phyloP scores from a whole-genome alignment of 1,140 invertebrate genomes.

The Asobara japonica region DNA sequence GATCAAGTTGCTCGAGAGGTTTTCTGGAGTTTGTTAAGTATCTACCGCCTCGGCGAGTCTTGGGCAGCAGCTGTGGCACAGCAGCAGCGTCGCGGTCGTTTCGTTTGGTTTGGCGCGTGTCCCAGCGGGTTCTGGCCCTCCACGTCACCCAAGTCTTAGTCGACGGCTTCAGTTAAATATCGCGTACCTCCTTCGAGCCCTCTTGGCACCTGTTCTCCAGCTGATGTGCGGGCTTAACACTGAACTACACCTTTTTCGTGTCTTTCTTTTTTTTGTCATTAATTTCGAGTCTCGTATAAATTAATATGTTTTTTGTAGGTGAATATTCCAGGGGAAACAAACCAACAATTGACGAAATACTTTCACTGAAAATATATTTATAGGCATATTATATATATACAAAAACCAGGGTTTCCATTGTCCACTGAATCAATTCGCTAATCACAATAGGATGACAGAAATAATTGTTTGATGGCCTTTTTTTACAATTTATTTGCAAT shows the following conservation, averaged over 20 bases:
- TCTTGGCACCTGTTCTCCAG: constrained; percentile 63
- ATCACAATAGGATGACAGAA: too few species aligned
- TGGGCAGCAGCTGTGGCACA: constrained; percentile 13
- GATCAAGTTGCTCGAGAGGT: not conserved
- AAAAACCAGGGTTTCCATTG: too few species aligned
- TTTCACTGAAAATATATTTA: too few species aligned
- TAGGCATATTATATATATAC: too few species aligned
- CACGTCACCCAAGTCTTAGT: constrained; percentile 33
- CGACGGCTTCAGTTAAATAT: not conserved
- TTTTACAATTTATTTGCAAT: too few species aligned
- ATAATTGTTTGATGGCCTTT: too few species aligned
- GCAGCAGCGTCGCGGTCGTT: constrained; percentile 50
- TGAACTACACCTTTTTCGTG: not conserved
- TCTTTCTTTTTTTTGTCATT: not conserved
- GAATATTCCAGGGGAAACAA: too few species aligned
- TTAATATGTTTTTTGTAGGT: too few species aligned
- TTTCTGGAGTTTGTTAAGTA: constrained; percentile 18
- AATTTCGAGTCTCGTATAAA: not conserved
- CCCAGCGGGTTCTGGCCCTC: constrained; percentile 25
- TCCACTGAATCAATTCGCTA: too few species aligned
- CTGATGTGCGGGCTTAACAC: constrained; percentile 55
- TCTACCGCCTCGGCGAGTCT: constrained; percentile 21
- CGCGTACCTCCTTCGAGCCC: constrained; percentile 35
- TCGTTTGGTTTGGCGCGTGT: constrained; percentile 62
- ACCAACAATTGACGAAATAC: too few species aligned